Percentiles rank a stretch among this genome's conserved stretches.
These are phyloP conservation scores for Troides oblongomaculatus DNA, from an alignment of 2,888 invertebrate species.

Conservation along the genomic window DNA sequence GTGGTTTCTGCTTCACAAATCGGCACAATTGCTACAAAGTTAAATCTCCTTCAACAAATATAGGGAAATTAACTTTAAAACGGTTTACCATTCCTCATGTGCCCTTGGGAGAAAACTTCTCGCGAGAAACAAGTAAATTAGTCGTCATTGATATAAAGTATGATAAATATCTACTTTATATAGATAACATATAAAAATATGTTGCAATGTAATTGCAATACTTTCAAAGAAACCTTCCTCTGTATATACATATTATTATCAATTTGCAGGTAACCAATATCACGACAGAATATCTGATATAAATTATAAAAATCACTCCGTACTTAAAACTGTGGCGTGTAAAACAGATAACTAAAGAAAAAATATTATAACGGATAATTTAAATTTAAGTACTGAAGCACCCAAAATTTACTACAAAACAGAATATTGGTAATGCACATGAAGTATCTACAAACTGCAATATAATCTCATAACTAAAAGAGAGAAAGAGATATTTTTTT, in stretches of 20 bases:
- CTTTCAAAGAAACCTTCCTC: too few relatives aligned
- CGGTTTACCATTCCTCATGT: constrained; percentile 29
- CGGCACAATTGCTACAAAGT: constrained; percentile 26
- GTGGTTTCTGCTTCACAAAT: constrained; percentile 29
- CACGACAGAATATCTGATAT: too few relatives aligned
- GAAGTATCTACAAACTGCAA: not conserved
- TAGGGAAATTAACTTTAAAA: constrained; percentile 20
- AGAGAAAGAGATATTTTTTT: too few relatives aligned
- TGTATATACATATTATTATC: too few relatives aligned
- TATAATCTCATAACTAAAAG: not conserved
- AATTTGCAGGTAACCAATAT: too few relatives aligned
- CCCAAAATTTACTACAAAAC: not conserved
- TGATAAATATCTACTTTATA: too few relatives aligned
- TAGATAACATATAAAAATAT: not conserved
- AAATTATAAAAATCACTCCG: too few relatives aligned
- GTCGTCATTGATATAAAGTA: not conserved
- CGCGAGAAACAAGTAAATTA: not conserved
- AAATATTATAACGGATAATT: not conserved
- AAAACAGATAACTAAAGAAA: too few relatives aligned
- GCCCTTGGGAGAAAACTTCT: constrained; percentile 3
- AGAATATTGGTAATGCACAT: not conserved
- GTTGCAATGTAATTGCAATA: too few relatives aligned
- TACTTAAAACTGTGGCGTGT: too few relatives aligned
- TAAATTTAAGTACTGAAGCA: not conserved
- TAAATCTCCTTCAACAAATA: constrained; percentile 8